Conservation (phyloP, 2,797 vertebrate genomes). For the Holocentrus rufus region DNA sequence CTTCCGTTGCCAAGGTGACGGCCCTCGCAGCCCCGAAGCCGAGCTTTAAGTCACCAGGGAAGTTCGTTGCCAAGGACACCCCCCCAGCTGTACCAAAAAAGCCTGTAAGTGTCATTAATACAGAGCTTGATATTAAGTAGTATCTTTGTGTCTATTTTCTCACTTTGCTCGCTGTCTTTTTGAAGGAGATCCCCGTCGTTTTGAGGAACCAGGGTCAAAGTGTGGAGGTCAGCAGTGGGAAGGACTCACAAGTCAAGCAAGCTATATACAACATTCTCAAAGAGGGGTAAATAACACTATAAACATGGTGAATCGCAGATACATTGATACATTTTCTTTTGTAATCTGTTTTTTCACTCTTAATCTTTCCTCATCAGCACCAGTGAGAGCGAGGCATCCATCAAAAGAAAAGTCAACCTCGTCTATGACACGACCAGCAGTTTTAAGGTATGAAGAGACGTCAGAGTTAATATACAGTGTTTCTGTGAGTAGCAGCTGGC, state of each 20-base stretch:
- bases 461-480: constrained; percentile 2
- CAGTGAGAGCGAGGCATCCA: constrained; percentile 77
- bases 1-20: constrained; percentile 69
- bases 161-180: constrained; percentile 23
- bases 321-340: background rate
- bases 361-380: constrained; percentile 71
- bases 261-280: constrained; percentile 82
- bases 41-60: constrained; percentile 68
- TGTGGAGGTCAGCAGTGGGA: constrained; percentile 60
- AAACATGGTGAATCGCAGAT: background rate
- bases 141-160: constrained; percentile 11
- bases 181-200: constrained; percentile 87
- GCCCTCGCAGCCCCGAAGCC: constrained; percentile 62
- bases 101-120: constrained; percentile 71
- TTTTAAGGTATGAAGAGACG: constrained; percentile 77
- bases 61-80: constrained; percentile 70
- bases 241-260: constrained; percentile 80
- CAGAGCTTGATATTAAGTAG: background rate
- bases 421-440: constrained; percentile 80
- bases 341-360: constrained; percentile 22
- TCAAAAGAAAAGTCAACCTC: constrained; percentile 80
- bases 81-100: constrained; percentile 72
- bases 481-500: background rate
- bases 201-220: constrained; percentile 82
- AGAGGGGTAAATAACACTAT: constrained; percentile 82